Evolutionary conservation across 2,113 vertebrate genomes (phyloP).

Genomic region (Romanogobio albipinnatus): DNA sequence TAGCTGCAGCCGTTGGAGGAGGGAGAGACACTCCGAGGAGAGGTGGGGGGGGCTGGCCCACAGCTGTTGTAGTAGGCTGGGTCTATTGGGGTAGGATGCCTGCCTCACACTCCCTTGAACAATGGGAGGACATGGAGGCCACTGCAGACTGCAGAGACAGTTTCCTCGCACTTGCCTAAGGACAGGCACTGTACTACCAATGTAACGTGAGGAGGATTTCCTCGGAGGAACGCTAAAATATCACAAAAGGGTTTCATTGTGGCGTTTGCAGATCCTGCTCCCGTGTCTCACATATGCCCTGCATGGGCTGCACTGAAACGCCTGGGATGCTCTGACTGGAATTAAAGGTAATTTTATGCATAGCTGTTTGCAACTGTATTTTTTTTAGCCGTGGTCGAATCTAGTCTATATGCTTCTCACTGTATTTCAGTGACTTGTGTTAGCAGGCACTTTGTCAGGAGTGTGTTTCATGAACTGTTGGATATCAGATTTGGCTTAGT

Average conservation of each 20-base stretch:
- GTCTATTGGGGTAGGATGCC: constrained; percentile 71
- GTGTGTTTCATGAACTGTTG: background rate
- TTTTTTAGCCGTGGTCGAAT: background rate
- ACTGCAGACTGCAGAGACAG: constrained; percentile 64
- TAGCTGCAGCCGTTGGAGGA: constrained; percentile 67
- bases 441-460: constrained; percentile 7
- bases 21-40: constrained; percentile 60
- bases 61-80: constrained; percentile 79
- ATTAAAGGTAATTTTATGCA: constrained; percentile 57
- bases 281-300: constrained; percentile 54
- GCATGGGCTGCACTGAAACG: constrained; percentile 51
- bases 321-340: constrained; percentile 64
- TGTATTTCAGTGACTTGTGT: constrained; percentile 10
- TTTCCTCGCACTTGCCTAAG: constrained; percentile 62
- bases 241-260: constrained; percentile 24
- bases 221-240: constrained; percentile 21
- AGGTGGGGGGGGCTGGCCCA: constrained; percentile 74
- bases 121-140: constrained; percentile 76
- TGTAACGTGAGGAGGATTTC: constrained; percentile 48
- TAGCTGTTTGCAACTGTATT: background rate
- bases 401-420: background rate
- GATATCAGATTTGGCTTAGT: constrained; percentile 21
- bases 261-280: constrained; percentile 26
- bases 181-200: constrained; percentile 56
- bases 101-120: constrained; percentile 73